These are phyloP conservation scores for Dendrocopos noguchii DNA, from an alignment of 2,113 vertebrate genomes.

Conservation along the genomic window DNA sequence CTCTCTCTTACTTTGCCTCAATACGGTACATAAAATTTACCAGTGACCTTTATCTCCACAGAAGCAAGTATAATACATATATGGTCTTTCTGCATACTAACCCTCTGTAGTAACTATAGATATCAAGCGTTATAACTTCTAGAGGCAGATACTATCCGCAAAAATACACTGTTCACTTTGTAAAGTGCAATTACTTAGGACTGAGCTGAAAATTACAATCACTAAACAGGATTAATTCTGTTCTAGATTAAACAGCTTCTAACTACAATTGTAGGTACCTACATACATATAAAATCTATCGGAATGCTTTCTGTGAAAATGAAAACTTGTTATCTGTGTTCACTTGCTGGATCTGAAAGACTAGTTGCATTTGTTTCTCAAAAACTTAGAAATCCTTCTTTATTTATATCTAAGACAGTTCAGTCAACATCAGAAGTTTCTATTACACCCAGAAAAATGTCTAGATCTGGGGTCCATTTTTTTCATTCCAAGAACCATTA, in stretches of 20 bases:
- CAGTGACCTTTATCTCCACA: too few species aligned
- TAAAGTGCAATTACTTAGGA: too few species aligned
- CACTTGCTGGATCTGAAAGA: not conserved
- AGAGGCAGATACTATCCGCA: too few species aligned
- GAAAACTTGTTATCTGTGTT: not conserved
- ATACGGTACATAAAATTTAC: too few species aligned
- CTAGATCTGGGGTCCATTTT: not conserved
- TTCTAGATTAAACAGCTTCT: not conserved
- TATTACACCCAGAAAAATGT: not conserved
- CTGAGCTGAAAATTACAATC: too few species aligned
- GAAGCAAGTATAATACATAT: too few species aligned
- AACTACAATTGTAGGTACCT: not conserved
- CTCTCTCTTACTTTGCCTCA: too few species aligned
- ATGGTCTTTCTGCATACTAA: too few species aligned
- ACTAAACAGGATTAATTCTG: too few species aligned
- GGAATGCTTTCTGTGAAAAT: not conserved
- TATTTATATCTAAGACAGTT: not conserved
- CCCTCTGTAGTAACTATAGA: too few species aligned
- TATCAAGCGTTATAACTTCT: too few species aligned
- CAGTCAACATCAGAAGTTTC: not conserved
- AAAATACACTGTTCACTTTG: too few species aligned
- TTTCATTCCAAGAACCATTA: not conserved
- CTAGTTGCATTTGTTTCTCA: not conserved
- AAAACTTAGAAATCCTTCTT: not conserved
- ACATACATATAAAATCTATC: not conserved